Evolutionary conservation across 1,140 invertebrate species (phyloP).

Genomic region (Bombus breviceps): DNA sequence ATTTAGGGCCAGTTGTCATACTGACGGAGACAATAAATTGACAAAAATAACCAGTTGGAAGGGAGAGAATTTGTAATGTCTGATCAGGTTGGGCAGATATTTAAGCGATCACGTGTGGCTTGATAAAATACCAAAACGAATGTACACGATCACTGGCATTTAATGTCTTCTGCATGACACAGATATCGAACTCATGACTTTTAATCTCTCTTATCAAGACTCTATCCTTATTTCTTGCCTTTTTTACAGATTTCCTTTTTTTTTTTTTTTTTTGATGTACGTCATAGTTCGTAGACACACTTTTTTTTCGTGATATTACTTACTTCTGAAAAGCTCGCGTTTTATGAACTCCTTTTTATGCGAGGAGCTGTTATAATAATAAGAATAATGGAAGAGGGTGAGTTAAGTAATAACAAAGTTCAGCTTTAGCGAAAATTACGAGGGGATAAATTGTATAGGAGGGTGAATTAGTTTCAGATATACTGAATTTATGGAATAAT

Average conservation of each 20-base stretch:
- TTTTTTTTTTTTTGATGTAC: not conserved
- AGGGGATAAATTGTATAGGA: not conserved
- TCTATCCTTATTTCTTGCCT: not conserved
- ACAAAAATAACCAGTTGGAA: constrained; percentile 45
- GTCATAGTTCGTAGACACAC: not conserved
- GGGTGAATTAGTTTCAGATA: not conserved
- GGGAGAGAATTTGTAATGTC: constrained; percentile 6
- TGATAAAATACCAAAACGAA: constrained; percentile 12
- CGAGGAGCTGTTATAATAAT: not conserved
- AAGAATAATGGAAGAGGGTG: not conserved
- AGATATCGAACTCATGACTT: not conserved
- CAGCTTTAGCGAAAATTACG: not conserved
- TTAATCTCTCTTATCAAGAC: not conserved
- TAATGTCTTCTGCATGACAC: not conserved
- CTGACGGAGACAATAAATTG: constrained; percentile 68
- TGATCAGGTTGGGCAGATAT: constrained; percentile 5
- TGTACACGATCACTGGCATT: too few species aligned
- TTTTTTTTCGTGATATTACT: not conserved
- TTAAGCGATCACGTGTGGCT: not conserved
- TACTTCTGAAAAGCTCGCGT: constrained; percentile 3
- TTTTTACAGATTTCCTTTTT: not conserved
- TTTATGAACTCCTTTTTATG: not conserved
- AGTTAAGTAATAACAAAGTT: not conserved
- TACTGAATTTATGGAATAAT: constrained; percentile 17
- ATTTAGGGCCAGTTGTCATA: constrained; percentile 75